Conservation (phyloP, 2,797 vertebrate species). For the Cynodonichthys magdalenae region DNA sequence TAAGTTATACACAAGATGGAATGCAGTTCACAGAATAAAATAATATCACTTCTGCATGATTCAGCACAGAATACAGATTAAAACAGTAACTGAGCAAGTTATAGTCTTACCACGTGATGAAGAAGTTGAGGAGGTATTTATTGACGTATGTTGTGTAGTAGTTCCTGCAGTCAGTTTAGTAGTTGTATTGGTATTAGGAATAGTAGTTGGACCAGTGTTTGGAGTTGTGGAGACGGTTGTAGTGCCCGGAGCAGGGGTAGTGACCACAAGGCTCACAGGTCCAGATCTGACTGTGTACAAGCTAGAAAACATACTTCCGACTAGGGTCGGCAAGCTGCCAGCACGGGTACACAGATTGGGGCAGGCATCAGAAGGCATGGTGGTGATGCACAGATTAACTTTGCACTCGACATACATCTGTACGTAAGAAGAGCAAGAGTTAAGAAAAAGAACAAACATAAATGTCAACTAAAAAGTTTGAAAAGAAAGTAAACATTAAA, state of each 20-base stretch:
- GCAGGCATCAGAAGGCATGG: conserved; percentile 54
- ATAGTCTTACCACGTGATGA: conserved; percentile 53
- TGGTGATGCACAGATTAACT: conserved; percentile 71
- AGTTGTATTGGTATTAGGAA: neutral
- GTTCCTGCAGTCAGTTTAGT: neutral
- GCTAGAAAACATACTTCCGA: conserved; percentile 44
- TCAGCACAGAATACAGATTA: neutral
- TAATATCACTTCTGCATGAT: neutral
- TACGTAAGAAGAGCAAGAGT: conserved; percentile 10
- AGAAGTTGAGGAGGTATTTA: neutral
- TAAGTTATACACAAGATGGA: no score
- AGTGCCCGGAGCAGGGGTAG: neutral
- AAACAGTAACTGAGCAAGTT: neutral
- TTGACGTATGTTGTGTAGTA: neutral
- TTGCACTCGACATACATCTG: conserved; percentile 72
- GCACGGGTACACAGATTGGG: conserved; percentile 46
- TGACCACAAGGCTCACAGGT: conserved; percentile 53
- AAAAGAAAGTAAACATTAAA: neutral
- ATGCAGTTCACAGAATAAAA: no score
- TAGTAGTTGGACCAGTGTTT: neutral
- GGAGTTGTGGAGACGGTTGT: no score
- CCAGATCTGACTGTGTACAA: conserved; percentile 57
- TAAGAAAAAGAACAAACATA: neutral
- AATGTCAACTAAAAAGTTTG: neutral
- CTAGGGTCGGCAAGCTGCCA: rapidly evolving